A percentile compares a stretch with the other conserved stretches of the same genome.
phyloP scores from a whole-genome alignment of 2,888 invertebrate genomes.

The Drosophila subquinaria region DNA sequence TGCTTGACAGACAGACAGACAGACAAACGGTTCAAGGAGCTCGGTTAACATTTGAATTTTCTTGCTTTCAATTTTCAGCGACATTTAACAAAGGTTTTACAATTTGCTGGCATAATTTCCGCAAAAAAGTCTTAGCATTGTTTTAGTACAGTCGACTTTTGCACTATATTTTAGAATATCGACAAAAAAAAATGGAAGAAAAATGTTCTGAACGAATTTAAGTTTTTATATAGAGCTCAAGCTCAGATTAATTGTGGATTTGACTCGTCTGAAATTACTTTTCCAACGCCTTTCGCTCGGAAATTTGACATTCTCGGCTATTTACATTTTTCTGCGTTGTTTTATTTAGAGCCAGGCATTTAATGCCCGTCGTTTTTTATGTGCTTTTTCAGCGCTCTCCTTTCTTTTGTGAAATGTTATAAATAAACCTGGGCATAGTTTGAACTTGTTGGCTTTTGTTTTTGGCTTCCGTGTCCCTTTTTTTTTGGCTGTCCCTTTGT shows the following conservation, averaged over 20 bases:
- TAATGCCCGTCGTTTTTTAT: conserved; percentile 49
- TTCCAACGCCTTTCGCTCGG: not conserved
- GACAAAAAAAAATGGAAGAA: too few relatives aligned
- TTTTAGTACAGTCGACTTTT: too few relatives aligned
- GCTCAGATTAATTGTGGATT: conserved; percentile 54
- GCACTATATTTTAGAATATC: too few relatives aligned
- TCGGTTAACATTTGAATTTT: conserved; percentile 42
- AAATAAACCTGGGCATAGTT: conserved; percentile 46
- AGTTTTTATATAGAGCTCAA: not conserved
- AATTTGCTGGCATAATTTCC: not conserved
- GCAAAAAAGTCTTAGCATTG: not conserved
- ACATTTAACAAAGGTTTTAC: conserved; percentile 10
- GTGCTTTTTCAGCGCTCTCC: conserved; percentile 5
- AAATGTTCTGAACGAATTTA: not conserved
- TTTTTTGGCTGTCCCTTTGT: conserved; percentile 57
- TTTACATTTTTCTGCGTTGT: conserved; percentile 54
- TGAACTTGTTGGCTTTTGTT: conserved; percentile 39
- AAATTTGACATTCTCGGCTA: conserved; percentile 32
- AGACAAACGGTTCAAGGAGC: conserved; percentile 8
- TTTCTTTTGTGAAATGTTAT: conserved; percentile 29
- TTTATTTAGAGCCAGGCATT: conserved; percentile 29
- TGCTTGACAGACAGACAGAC: conserved; percentile 7
- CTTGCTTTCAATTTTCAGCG: conserved; percentile 19
- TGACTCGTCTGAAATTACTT: conserved; percentile 32
- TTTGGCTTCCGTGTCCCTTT: conserved; percentile 26